Conservation (phyloP, 2,888 invertebrate genomes). For the Pseudococcus longispinus region DNA sequence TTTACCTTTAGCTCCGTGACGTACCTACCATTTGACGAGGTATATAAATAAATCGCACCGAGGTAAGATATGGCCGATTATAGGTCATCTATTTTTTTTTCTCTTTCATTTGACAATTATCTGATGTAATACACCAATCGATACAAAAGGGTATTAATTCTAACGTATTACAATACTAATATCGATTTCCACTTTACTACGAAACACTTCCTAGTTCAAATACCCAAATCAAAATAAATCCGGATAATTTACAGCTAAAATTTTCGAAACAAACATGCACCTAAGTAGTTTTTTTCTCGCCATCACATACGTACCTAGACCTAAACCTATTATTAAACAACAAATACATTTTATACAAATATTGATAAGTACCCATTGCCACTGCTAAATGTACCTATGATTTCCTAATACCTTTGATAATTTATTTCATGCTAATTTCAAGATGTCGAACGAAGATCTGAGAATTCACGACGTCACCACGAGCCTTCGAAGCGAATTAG, state of each 20-base stretch:
- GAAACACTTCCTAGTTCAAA: too few relatives aligned
- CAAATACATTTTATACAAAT: too few relatives aligned
- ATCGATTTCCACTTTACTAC: background rate
- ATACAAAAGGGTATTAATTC: background rate
- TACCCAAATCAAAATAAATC: background rate
- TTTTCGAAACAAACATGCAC: too few relatives aligned
- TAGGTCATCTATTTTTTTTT: background rate
- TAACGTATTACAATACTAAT: background rate
- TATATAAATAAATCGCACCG: background rate
- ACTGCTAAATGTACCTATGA: background rate
- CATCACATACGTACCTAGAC: too few relatives aligned
- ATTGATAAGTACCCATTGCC: background rate
- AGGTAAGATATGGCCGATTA: constrained; percentile 21
- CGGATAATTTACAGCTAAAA: too few relatives aligned
- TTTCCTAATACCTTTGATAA: background rate
- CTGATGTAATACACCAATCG: background rate
- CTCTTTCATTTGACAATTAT: background rate
- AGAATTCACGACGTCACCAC: constrained; percentile 74
- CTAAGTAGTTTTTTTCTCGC: too few relatives aligned
- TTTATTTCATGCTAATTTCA: background rate
- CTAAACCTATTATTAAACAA: too few relatives aligned
- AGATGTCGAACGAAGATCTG: constrained; percentile 62
- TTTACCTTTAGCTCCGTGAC: background rate
- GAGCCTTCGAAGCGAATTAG: constrained; percentile 80
- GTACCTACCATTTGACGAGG: background rate